Evolutionary conservation across 1,140 invertebrate species (phyloP).

Genomic region (Zaprionus africanus): DNA sequence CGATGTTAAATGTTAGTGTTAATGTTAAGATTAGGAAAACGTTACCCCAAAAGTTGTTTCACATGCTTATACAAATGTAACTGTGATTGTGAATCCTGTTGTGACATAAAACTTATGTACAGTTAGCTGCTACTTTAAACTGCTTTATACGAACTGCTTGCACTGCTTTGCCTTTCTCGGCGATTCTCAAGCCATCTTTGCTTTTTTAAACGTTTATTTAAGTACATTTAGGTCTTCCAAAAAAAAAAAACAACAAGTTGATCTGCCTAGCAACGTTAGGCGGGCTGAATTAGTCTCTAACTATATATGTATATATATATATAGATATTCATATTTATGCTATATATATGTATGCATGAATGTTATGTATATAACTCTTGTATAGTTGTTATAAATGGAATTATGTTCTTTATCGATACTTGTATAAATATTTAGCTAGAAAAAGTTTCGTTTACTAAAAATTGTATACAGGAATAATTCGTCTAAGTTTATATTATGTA

Average conservation of each 20-base stretch:
- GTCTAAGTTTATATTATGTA: conserved; percentile 39
- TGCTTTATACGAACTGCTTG: conserved; percentile 31
- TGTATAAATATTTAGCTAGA: conserved; percentile 49
- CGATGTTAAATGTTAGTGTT: background rate
- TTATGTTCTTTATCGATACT: conserved; percentile 22
- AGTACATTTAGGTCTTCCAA: conserved; percentile 22
- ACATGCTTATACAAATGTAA: background rate
- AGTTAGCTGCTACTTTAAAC: conserved; percentile 33
- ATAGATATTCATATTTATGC: conserved; percentile 47
- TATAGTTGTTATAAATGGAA: conserved; percentile 28
- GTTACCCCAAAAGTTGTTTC: background rate
- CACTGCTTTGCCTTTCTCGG: conserved; percentile 3
- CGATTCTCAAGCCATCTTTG: background rate
- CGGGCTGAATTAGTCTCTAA: conserved; percentile 76
- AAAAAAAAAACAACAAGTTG: conserved; percentile 41
- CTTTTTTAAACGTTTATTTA: background rate
- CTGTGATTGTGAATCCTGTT: background rate
- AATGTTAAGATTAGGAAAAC: background rate
- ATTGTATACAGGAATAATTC: conserved; percentile 54
- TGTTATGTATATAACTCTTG: conserved; percentile 28
- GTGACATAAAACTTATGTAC: conserved; percentile 44
- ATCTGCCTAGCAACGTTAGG: conserved; percentile 74
- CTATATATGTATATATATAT: conserved; percentile 57
- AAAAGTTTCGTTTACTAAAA: conserved; percentile 49
- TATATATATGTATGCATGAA: conserved; percentile 20